phyloP scores from a whole-genome alignment of 2,888 invertebrate species.

The Himalopsyche kuldschensis region DNA sequence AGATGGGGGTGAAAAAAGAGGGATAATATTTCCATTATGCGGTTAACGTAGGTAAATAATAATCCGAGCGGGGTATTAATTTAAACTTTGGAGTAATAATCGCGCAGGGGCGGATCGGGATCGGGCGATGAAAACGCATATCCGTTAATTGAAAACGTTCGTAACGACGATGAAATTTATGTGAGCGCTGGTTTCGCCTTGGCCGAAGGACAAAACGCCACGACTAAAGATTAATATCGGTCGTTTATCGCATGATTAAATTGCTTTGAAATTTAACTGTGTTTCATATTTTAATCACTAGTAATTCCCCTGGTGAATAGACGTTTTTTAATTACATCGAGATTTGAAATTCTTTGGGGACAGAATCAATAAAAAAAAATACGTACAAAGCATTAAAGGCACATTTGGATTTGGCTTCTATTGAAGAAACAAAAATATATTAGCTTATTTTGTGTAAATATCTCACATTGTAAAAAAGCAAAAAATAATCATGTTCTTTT shows the following conservation, averaged over 20 bases:
- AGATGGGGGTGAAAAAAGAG: slow-evolving; percentile 1
- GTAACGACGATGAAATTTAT: not conserved
- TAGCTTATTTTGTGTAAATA: too few species aligned
- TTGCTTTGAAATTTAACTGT: not conserved
- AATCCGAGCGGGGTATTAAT: slow-evolving; percentile 19
- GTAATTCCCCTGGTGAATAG: too few species aligned
- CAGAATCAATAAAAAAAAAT: too few species aligned
- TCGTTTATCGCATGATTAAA: not conserved
- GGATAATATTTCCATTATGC: slow-evolving; percentile 19
- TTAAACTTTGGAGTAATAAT: slow-evolving; percentile 31
- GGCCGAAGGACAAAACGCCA: not conserved
- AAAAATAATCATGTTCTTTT: too few species aligned
- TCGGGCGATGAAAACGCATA: slow-evolving; percentile 1
- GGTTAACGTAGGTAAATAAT: slow-evolving; percentile 23
- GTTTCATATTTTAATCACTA: too few species aligned
- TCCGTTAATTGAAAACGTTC: slow-evolving; percentile 19
- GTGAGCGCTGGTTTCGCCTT: not conserved
- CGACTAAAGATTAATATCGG: not conserved
- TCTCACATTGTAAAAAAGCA: too few species aligned
- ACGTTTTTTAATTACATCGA: too few species aligned
- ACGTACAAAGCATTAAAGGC: too few species aligned
- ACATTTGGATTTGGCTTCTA: too few species aligned
- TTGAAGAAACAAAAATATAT: too few species aligned
- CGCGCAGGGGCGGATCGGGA: slow-evolving; percentile 2
- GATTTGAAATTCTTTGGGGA: too few species aligned